Evolutionary conservation across 1,140 invertebrate genomes (phyloP), one percentile per base, ranked within the genome.

Genomic region (Drosophila pandora): DNA sequence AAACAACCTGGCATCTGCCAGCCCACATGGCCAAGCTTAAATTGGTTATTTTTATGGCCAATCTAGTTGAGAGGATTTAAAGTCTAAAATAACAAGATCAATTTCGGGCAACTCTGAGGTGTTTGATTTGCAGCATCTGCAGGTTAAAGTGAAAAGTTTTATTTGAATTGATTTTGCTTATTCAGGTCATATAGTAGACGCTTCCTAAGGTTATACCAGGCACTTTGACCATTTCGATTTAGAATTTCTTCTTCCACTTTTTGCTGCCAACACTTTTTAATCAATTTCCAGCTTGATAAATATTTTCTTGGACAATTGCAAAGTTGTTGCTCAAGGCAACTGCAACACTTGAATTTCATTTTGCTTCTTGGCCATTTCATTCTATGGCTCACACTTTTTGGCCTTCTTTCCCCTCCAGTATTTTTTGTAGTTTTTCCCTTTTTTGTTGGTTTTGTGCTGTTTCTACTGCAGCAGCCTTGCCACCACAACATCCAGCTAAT

Each of bases 401-500:
- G 65, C 41, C 63, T 69, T 59, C 50, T 48, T 52, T 34, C 21
- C 57, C 30, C 28, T 37, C 12, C 10, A n/a, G 41, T n/a, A 28
- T 43, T 43, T 43, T 21, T 43, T 37, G 10, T n/a, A 37, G 43
- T 61, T 56, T 50, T 57, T 37, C 12, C 12, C 12, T 32, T 37
- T 37, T 37, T n/a, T 37, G 34, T 37, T 37, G 10, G 34, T 37
- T 12, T 37, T 12, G 34, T n/a, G 10, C 10, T 37, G 17, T 43
- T 43, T 13, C 41, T 9, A 43, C 17, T 43, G 41, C 41, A 43
- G 41, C 41, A 43, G 41, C 41, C 41, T 43, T 43, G 13, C 37
- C 59, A 71, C 67, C 48, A 54, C 65, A 71, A 63, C 72, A 76
- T 71, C 76, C 75, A 65, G 75, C 75, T 83, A 83, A 82, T 83